Conservation (phyloP, 30 jellyfish, hydroid and myxozoan species). For the Cassiopea andromeda region DNA sequence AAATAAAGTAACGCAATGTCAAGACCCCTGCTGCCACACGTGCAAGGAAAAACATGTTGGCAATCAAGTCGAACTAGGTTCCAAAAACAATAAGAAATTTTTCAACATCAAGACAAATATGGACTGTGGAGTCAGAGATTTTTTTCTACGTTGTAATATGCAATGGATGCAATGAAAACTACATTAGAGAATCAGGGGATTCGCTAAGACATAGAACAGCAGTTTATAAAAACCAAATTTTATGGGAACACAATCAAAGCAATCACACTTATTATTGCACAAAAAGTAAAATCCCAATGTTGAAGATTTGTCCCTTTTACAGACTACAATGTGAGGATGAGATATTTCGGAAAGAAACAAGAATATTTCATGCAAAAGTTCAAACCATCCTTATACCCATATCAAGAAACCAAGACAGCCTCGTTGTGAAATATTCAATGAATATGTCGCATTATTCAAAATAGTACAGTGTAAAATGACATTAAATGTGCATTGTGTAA, state of each 20-base stretch:
- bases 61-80: background rate
- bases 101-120: background rate
- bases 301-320: constrained; percentile 23
- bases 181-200: background rate
- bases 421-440: background rate
- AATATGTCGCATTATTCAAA: constrained; percentile 28
- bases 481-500: background rate
- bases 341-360: background rate
- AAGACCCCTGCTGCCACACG: constrained; percentile 7
- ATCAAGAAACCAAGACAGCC: background rate
- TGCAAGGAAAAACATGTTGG: constrained; percentile 2
- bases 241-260: background rate
- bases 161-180: background rate
- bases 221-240: constrained; percentile 6
- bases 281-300: constrained; percentile 20
- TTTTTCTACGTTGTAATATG: background rate
- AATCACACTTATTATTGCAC: constrained; percentile 8
- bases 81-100: background rate
- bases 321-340: constrained; percentile 10
- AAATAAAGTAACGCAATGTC: background rate
- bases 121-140: constrained; percentile 2
- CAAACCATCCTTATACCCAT: background rate
- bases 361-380: too few species aligned
- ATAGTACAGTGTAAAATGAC: constrained; percentile 10
- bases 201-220: constrained; percentile 9